phyloP scores from a whole-genome alignment of 2,888 invertebrate species.

The Galeopsomyia nigrocyanea region DNA sequence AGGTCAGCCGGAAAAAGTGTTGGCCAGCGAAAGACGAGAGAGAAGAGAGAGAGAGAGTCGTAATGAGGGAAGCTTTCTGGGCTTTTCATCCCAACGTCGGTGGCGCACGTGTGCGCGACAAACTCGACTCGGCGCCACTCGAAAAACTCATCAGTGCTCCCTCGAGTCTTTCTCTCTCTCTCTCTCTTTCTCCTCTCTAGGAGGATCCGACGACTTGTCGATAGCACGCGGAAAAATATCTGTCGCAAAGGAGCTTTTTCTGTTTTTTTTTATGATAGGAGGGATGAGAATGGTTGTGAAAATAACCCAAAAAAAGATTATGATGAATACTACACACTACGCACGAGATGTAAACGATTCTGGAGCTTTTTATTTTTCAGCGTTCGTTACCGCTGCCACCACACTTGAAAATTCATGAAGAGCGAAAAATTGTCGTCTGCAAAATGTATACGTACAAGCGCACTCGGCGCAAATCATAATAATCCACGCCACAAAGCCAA shows the following conservation, averaged over 20 bases:
- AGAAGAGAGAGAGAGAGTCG: slow-evolving; percentile 21
- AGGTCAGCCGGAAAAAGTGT: slow-evolving; percentile 33
- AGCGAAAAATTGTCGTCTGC: too few relatives aligned
- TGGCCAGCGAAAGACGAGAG: background rate
- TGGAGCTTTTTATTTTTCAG: too few relatives aligned
- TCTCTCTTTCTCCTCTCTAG: background rate
- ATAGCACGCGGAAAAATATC: slow-evolving; percentile 5
- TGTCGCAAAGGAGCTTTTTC: background rate
- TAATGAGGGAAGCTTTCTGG: slow-evolving; percentile 14
- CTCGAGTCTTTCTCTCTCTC: slow-evolving; percentile 28
- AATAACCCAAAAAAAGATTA: too few relatives aligned
- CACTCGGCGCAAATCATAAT: too few relatives aligned
- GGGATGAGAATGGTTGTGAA: too few relatives aligned
- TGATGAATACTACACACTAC: too few relatives aligned
- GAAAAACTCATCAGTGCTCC: slow-evolving; percentile 62
- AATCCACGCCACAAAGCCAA: too few relatives aligned
- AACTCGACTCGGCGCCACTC: slow-evolving; percentile 50
- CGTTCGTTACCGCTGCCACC: too few relatives aligned
- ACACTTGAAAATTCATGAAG: too few relatives aligned
- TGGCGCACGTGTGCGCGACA: slow-evolving; percentile 17
- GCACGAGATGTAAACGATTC: too few relatives aligned
- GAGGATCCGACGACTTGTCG: background rate
- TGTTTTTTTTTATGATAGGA: too few relatives aligned
- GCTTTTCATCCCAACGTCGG: slow-evolving; percentile 7
- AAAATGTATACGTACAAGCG: too few relatives aligned